Evolutionary conservation across 1,140 invertebrate genomes (phyloP).

Genomic region (Drosophila equinoxialis): DNA sequence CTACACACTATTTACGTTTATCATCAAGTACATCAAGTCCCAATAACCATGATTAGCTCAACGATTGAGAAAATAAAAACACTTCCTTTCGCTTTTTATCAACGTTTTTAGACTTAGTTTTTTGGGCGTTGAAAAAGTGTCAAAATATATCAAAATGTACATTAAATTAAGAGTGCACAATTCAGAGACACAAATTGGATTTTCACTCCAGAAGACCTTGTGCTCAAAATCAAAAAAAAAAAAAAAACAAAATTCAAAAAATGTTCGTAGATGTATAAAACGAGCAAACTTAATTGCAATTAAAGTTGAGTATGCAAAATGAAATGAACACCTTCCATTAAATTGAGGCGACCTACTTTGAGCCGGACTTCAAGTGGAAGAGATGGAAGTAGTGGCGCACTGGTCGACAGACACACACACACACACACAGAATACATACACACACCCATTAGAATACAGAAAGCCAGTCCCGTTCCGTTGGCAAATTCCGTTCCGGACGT

Average conservation of each 20-base stretch:
- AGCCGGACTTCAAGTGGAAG: slow-evolving; percentile 14
- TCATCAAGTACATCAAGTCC: no score
- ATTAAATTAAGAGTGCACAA: slow-evolving; percentile 39
- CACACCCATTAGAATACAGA: not conserved
- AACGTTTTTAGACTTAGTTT: not conserved
- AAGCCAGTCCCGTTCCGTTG: slow-evolving; percentile 29
- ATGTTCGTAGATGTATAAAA: slow-evolving; percentile 15
- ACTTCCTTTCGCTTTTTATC: no score
- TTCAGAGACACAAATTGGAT: slow-evolving; percentile 56
- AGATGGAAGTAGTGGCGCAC: slow-evolving; percentile 10
- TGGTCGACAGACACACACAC: slow-evolving; percentile 10
- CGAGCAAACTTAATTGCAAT: slow-evolving; percentile 72
- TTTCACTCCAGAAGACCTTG: slow-evolving; percentile 66
- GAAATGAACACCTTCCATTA: slow-evolving; percentile 70
- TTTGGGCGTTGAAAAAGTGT: not conserved
- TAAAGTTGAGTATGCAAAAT: slow-evolving; percentile 60
- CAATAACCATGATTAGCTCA: no score
- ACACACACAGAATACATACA: not conserved
- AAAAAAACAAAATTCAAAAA: no score
- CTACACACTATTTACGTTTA: no score
- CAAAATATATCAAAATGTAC: not conserved
- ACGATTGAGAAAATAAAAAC: no score
- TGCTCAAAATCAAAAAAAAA: slow-evolving; percentile 47
- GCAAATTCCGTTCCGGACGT: slow-evolving; percentile 53
- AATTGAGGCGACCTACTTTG: slow-evolving; percentile 68